Percentiles rank a stretch among this genome's conserved stretches.
Evolutionary conservation across 2,888 invertebrate genomes (phyloP).

Genomic region (Gortyna flavago): DNA sequence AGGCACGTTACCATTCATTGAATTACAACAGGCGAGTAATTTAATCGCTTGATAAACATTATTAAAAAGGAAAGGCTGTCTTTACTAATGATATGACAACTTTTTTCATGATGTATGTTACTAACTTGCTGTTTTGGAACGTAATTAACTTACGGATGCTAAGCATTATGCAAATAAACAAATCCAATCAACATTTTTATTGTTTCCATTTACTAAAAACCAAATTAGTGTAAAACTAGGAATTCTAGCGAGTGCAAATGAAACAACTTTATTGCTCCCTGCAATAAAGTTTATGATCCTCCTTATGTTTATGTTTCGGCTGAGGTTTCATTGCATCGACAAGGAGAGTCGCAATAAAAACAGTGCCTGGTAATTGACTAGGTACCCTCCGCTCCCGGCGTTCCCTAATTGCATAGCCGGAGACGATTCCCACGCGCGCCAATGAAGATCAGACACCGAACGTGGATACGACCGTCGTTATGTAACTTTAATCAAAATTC

Average conservation of each 20-base stretch:
- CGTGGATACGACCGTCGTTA: constrained; percentile 72
- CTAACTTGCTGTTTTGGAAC: constrained; percentile 16
- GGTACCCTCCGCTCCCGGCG: constrained; percentile 84
- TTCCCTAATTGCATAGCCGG: constrained; percentile 85
- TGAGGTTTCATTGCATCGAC: constrained; percentile 76
- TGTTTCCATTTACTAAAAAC: constrained; percentile 21
- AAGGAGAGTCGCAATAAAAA: constrained; percentile 84
- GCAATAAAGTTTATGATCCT: constrained; percentile 58
- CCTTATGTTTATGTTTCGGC: constrained; percentile 62
- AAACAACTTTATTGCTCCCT: no score
- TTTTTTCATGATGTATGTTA: constrained; percentile 31
- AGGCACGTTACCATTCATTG: constrained; percentile 55
- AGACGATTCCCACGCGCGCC: constrained; percentile 85
- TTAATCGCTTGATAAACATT: constrained; percentile 36
- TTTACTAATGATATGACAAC: constrained; percentile 28
- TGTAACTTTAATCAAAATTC: constrained; percentile 83
- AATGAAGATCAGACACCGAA: constrained; percentile 75
- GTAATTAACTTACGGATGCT: constrained; percentile 35
- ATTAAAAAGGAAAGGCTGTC: constrained; percentile 42
- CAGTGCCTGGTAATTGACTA: constrained; percentile 84
- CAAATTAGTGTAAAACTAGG: constrained; percentile 33
- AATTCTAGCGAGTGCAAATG: constrained; percentile 31
- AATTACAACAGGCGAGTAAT: constrained; percentile 34
- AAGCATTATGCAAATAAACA: constrained; percentile 32
- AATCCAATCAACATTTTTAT: constrained; percentile 32